Evolutionary conservation across 2,113 vertebrate species (phyloP).

Genomic region (human): DNA sequence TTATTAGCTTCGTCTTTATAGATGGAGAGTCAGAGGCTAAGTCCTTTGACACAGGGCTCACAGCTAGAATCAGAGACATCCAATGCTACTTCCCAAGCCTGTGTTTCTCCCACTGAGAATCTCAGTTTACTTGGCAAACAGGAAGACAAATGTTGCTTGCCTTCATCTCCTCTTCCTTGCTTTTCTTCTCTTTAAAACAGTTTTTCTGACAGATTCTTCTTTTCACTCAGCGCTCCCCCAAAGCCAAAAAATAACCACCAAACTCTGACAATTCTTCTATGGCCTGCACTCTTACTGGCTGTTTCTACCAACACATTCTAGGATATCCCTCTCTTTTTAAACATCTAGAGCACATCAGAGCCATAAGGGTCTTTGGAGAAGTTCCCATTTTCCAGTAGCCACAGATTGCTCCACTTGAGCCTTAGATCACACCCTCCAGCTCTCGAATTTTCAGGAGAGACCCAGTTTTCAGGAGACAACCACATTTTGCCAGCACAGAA

Average conservation of each 20-base stretch:
- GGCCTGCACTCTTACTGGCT: background rate
- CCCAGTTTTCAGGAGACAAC: background rate
- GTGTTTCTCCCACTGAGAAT: rapidly evolving
- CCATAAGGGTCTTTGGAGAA: background rate
- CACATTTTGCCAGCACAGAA: background rate
- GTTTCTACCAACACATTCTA: background rate
- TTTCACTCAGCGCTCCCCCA: background rate
- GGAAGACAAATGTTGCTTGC: background rate
- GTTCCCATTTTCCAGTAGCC: background rate
- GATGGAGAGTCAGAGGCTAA: background rate
- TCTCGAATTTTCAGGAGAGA: background rate
- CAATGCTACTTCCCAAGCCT: background rate
- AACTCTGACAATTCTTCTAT: background rate
- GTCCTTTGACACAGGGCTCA: background rate
- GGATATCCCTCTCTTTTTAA: background rate
- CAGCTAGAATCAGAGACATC: background rate
- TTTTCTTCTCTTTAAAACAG: background rate
- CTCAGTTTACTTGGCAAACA: background rate
- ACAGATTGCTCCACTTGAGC: background rate
- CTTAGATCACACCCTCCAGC: background rate
- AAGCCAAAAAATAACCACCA: background rate
- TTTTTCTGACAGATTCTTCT: background rate
- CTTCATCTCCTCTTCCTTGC: background rate
- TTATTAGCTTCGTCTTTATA: background rate
- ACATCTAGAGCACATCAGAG: background rate